phyloP scores from a whole-genome alignment of 2,797 vertebrate species.

The Rhinella marina region DNA sequence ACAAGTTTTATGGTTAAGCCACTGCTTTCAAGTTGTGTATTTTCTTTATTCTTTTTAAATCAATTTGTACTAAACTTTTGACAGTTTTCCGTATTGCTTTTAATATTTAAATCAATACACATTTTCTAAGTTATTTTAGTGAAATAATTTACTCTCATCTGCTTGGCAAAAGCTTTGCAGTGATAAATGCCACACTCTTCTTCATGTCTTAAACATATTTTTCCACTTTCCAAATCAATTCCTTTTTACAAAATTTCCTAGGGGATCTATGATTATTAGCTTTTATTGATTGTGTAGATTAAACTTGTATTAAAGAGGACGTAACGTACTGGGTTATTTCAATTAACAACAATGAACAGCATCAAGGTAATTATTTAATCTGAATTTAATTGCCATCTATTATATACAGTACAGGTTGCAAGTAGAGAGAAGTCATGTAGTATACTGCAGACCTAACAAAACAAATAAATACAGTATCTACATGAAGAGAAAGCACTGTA shows the following conservation, averaged over 20 bases:
- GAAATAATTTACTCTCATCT: constrained; percentile 18
- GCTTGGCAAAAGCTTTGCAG: background rate
- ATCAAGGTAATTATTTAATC: constrained; percentile 20
- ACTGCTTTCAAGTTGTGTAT: background rate
- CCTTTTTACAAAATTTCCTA: constrained; percentile 14
- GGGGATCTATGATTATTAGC: constrained; percentile 27
- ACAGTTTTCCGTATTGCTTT: constrained; percentile 11
- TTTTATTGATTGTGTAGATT: constrained; percentile 39
- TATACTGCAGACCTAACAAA: background rate
- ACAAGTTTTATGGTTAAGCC: background rate
- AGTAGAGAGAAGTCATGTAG: background rate
- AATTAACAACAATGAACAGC: background rate
- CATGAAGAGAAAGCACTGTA: background rate
- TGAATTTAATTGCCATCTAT: constrained; percentile 8
- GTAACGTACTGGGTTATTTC: background rate
- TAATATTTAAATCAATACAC: constrained; percentile 56
- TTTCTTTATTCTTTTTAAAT: constrained; percentile 14
- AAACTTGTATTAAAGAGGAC: constrained; percentile 6
- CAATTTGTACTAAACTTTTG: constrained; percentile 23
- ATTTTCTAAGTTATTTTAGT: constrained; percentile 44
- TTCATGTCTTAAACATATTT: background rate
- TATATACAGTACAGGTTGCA: background rate
- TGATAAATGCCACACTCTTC: constrained; percentile 14
- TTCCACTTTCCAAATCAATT: constrained; percentile 11
- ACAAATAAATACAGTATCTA: background rate